Evolutionary conservation across 2,113 vertebrate genomes (phyloP), one percentile per base, ranked within the genome.

Genomic region (Elephantulus edwardii): DNA sequence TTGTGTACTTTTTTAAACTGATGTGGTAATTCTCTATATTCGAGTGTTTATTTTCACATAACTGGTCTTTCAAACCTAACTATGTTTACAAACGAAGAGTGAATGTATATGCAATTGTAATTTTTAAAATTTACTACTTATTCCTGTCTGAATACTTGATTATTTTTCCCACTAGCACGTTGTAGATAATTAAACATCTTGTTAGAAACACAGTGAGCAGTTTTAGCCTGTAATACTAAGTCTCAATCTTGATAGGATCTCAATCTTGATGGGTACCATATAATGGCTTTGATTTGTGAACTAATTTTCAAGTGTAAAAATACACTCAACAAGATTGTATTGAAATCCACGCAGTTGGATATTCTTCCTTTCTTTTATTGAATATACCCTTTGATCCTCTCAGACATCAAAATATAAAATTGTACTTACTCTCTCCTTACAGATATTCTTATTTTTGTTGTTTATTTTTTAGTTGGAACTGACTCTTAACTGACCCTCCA

Each of bases 391-490:
- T 16, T 82, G 82, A 72, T 30, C 80, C 46, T 60, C 72, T 89
- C 68, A 80, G 60, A 70, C 44, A 90, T 60, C 24, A 40, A 85
- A 88, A 5, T 79, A 30, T 88, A 91, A 84, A 84, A 66, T 48
- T 70, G 54, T 83, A 89, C 76, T 86, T 81, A 81, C 50, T 91
- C 52, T 74, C 28, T 75, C 8, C n/a, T n/a, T n/a, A n/a, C n/a
- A n/a, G n/a, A n/a, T n/a, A n/a, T n/a, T n/a, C n/a, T n/a, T n/a
- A n/a, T n/a, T n/a, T n/a, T n/a, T n/a, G n/a, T n/a, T n/a, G n/a
- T n/a, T n/a, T n/a, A n/a, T n/a, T n/a, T n/a, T n/a, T n/a, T n/a
- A n/a, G n/a, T n/a, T n/a, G n/a, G n/a, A n/a, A n/a, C n/a, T n/a
- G n/a, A n/a, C n/a, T n/a, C n/a, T n/a, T n/a, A n/a, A n/a, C n/a